phyloP scores from a whole-genome alignment of 2,888 invertebrate species.

The Drosophila meridiana region DNA sequence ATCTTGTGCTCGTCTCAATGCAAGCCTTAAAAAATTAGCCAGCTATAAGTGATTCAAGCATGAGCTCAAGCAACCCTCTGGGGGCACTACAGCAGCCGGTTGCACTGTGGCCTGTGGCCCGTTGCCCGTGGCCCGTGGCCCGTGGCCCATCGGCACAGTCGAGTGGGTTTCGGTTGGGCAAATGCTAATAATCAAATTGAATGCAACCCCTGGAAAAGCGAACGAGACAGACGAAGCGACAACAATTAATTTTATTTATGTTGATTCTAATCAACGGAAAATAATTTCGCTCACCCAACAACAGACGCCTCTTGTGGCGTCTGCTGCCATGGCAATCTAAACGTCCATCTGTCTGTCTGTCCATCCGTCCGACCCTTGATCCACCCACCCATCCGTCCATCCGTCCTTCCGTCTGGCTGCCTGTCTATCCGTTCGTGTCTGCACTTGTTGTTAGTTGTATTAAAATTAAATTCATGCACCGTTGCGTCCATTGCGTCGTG shows the following conservation, averaged over 20 bases:
- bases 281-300: constrained; percentile 35
- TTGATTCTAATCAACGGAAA: constrained; percentile 75
- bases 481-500: constrained; percentile 43
- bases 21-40: constrained; percentile 19
- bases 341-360: constrained; percentile 13
- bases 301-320: constrained; percentile 50
- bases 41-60: constrained; percentile 44
- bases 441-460: constrained; percentile 37
- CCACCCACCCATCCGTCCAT: background rate
- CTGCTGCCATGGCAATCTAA: constrained; percentile 57
- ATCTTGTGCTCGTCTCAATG: constrained; percentile 10
- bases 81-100: constrained; percentile 13
- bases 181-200: constrained; percentile 78
- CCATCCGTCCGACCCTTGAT: background rate
- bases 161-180: constrained; percentile 32
- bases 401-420: background rate
- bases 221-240: constrained; percentile 58
- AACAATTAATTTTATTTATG: constrained; percentile 81
- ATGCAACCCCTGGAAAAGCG: constrained; percentile 66
- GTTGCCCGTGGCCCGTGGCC: too few relatives aligned
- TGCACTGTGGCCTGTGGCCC: constrained; percentile 44
- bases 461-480: constrained; percentile 71
- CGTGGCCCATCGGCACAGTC: too few relatives aligned
- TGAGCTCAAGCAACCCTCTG: constrained; percentile 38
- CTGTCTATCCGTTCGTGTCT: constrained; percentile 13